Evolutionary conservation across 2,888 invertebrate species (phyloP).

Genomic region (Adineta ricciae): DNA sequence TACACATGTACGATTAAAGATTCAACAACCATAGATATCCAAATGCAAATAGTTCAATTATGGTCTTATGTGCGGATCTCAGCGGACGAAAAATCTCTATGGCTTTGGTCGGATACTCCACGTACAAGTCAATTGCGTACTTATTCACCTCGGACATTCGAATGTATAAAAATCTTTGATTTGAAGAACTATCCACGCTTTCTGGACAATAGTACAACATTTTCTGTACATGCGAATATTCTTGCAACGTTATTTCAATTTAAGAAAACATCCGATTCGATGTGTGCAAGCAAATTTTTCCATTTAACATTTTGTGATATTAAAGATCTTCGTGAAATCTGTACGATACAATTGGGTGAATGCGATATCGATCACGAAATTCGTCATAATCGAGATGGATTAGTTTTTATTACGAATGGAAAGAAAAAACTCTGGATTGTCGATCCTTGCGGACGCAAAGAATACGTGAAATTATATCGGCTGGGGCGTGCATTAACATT

Average conservation of each 20-base stretch:
- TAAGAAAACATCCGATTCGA: background rate
- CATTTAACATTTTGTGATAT: background rate
- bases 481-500: background rate
- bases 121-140: background rate
- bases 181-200: background rate
- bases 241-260: slow-evolving; percentile 12
- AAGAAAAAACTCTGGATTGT: background rate
- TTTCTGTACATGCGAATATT: background rate
- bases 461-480: background rate
- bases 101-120: slow-evolving; percentile 15
- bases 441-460: background rate
- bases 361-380: slow-evolving; percentile 18
- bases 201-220: slow-evolving; percentile 5
- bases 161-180: background rate
- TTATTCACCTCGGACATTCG: background rate
- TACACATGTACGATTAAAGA: background rate
- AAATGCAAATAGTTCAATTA: background rate
- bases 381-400: background rate
- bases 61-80: background rate
- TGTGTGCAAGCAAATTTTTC: background rate
- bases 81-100: background rate
- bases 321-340: background rate
- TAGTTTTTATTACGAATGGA: slow-evolving; percentile 9
- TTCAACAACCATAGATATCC: background rate
- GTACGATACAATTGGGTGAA: background rate